Conservation (phyloP, 37 sponge, comb jelly and placozoan species). For the Mnemiopsis leidyi region DNA sequence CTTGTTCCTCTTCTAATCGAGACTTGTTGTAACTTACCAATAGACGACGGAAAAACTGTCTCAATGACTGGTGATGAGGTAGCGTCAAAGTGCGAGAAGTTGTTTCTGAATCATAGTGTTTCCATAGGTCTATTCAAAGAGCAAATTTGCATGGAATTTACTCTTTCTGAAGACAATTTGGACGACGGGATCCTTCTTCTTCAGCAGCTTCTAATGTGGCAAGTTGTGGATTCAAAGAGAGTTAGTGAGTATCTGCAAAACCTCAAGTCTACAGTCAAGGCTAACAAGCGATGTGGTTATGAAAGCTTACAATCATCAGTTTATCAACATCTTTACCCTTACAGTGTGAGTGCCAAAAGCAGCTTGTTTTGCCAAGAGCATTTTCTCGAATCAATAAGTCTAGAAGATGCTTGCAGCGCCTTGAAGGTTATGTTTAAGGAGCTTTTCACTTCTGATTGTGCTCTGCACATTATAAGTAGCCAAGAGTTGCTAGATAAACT, state of each 20-base stretch:
- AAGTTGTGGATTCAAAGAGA: background rate
- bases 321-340: background rate
- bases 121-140: background rate
- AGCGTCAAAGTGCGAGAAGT: background rate
- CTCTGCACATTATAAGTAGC: background rate
- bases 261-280: background rate
- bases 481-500: background rate
- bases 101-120: background rate
- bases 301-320: background rate
- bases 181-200: background rate
- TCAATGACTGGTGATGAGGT: slow-evolving; percentile 18
- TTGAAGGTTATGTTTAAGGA: background rate
- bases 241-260: background rate
- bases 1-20: background rate
- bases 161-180: background rate
- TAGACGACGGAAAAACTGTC: background rate
- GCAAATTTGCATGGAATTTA: slow-evolving; percentile 20
- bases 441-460: background rate
- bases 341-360: background rate
- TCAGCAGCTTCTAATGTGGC: background rate
- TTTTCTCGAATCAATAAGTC: background rate
- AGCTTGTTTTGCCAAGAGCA: background rate
- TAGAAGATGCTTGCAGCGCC: background rate
- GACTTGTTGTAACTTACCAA: slow-evolving; percentile 7
- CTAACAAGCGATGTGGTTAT: slow-evolving; percentile 10